A percentile compares a stretch with the other conserved stretches of the same genome.
Conservation (phyloP, 2,888 invertebrate species). For the Magallana nippona region DNA sequence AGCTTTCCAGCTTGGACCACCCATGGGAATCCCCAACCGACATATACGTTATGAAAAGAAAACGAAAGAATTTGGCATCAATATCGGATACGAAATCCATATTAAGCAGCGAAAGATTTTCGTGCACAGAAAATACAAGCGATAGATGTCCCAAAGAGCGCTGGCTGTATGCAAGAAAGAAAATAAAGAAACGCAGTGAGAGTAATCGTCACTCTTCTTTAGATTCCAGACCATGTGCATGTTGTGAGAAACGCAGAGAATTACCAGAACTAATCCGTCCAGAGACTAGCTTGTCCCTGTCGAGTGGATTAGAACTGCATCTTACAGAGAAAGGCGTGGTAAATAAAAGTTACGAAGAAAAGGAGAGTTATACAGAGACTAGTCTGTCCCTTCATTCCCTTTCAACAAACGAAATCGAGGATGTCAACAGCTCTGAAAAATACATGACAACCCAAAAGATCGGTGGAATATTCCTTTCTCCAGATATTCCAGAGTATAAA, state of each 20-base stretch:
- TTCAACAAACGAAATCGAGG: constrained; percentile 1
- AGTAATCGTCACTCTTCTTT: constrained; percentile 10
- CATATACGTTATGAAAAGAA: constrained; percentile 18
- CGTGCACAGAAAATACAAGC: neutral
- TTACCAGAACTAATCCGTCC: neutral
- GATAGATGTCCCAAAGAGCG: constrained; percentile 5
- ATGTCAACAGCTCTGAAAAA: constrained; percentile 14
- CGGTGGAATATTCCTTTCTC: constrained; percentile 11
- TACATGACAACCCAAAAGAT: constrained; percentile 3
- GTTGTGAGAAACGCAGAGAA: neutral
- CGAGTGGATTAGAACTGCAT: constrained; percentile 2
- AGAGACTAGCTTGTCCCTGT: constrained; percentile 9
- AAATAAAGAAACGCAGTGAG: constrained; percentile 18
- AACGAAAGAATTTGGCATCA: constrained; percentile 6
- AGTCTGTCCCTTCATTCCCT: constrained; percentile 26
- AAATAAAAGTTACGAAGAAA: constrained; percentile 17
- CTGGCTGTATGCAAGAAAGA: neutral
- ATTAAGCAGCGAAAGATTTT: constrained; percentile 13
- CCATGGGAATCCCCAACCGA: constrained; percentile 17
- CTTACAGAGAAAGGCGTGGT: neutral
- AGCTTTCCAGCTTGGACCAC: constrained; percentile 11
- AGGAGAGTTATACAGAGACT: constrained; percentile 19
- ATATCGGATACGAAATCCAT: constrained; percentile 14
- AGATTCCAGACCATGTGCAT: neutral
- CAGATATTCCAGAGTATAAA: constrained; percentile 22